These are phyloP conservation scores for Tribolium castaneum DNA, from an alignment of 1,140 invertebrate genomes.

Conservation along the genomic window DNA sequence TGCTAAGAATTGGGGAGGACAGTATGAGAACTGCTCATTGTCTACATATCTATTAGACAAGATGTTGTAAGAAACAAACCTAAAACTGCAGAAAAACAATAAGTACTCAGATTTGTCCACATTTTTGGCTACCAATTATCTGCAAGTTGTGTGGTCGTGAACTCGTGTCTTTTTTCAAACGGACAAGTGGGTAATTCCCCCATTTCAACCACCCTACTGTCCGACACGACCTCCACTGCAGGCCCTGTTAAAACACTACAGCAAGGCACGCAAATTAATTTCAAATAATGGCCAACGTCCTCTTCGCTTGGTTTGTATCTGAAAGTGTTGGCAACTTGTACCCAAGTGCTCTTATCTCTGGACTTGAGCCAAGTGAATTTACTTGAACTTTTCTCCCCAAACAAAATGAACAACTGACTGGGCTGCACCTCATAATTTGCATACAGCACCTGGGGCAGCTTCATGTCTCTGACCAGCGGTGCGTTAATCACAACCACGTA, in stretches of 20 bases:
- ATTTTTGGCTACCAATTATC: conserved; percentile 59
- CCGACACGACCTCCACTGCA: conserved; percentile 66
- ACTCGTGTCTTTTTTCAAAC: conserved; percentile 81
- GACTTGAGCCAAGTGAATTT: conserved; percentile 76
- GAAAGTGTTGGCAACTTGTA: conserved; percentile 68
- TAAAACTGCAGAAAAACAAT: conserved; percentile 72
- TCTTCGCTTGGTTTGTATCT: conserved; percentile 67
- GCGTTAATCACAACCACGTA: conserved; percentile 78
- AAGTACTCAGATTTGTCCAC: conserved; percentile 53
- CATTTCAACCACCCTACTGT: conserved; percentile 70
- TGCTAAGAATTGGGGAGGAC: conserved; percentile 79
- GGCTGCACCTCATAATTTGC: conserved; percentile 81
- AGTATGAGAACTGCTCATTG: conserved; percentile 83
- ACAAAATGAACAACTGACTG: conserved; percentile 72
- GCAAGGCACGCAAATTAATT: conserved; percentile 72
- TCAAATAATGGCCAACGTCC: conserved; percentile 75
- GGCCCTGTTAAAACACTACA: conserved; percentile 70
- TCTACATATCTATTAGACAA: conserved; percentile 89
- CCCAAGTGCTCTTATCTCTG: conserved; percentile 67
- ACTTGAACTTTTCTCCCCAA: conserved; percentile 68
- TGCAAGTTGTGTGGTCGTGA: conserved; percentile 70
- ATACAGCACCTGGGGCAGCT: conserved; percentile 76
- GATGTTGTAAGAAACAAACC: conserved; percentile 89
- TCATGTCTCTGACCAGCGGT: conserved; percentile 75
- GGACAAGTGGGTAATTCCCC: conserved; percentile 76